Base-by-base conservation (phyloP, 2,797 vertebrate genomes). In the Phalanger gymnotis region DNA sequence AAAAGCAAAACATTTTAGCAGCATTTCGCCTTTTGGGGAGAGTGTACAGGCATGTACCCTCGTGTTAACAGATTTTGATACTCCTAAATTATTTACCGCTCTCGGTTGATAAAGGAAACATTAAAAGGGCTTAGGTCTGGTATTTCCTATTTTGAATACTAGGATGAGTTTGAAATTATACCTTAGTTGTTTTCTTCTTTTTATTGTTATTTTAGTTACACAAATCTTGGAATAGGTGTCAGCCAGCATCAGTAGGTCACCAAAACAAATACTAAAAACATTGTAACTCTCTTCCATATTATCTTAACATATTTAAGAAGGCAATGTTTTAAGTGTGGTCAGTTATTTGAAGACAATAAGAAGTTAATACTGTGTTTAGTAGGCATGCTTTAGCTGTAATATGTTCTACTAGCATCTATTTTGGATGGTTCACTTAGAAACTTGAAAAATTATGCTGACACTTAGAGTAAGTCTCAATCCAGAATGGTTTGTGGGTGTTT, bases 51-150 rank as follows among this genome's bases (percentile, higher is more conserved):
- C 4, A 53, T 0, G 5, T 96, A 14, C 10, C 91, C 3, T 92
- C 93, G 73, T 14, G 19, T 40, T 90, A 87, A 66, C 16, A 73
- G 55, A 56, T 93, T 93, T 40, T 94, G 56, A 95, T 93, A 30
- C 47, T 92, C 90, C 28, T 27, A 54, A 81, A 94, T 81, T 94
- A 58, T 94, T 96, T 90, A 58, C 6, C 40, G 30, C 98, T 99
- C 98, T 47, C 98, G 97, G 97, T 96, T 98, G 99, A 99, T 98
- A 98, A 99, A 47, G 40, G 73, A 87, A 87, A 87, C 40, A 51
- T 87, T 87, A 27, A 51, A 51, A 81, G 5, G 4, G 0, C 53
- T 90, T 53, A 34, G 34, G 6, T 10, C 30, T 7, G 5, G 19
- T 31, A 90, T 90, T 54, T 90, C 90, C 28, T 34, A n/a, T n/a